phyloP scores from a whole-genome alignment of 1,140 invertebrate genomes.

The Zaprionus tsacasi region DNA sequence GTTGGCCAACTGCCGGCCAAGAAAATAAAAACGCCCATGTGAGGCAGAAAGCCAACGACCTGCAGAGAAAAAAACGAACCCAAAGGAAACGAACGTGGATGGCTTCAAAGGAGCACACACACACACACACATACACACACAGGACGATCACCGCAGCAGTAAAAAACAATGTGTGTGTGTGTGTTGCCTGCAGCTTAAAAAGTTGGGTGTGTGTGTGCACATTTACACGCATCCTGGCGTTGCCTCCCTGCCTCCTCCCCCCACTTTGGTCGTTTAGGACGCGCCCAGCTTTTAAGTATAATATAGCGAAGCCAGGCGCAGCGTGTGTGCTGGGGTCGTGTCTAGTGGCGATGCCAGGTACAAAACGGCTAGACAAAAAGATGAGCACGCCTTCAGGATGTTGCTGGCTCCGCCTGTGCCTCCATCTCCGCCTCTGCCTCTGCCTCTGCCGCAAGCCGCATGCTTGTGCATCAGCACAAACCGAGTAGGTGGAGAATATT shows the following conservation, averaged over 20 bases:
- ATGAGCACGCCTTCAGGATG: conserved; percentile 64
- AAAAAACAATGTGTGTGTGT: conserved; percentile 41
- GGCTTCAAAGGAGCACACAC: conserved; percentile 32
- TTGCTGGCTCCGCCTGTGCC: conserved; percentile 2
- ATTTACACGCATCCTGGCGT: conserved; percentile 50
- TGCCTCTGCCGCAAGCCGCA: conserved; percentile 5
- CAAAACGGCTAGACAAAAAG: conserved; percentile 75
- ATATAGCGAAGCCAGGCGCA: conserved; percentile 44
- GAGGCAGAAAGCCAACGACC: conserved; percentile 78
- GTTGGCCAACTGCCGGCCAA: conserved; percentile 60
- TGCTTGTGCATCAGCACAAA: conserved; percentile 50
- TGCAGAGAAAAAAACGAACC: conserved; percentile 24
- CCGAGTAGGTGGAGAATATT: conserved; percentile 74
- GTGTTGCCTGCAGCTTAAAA: conserved; percentile 69
- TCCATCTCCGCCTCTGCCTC: neutral
- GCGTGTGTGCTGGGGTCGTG: neutral
- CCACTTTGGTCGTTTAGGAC: conserved; percentile 21
- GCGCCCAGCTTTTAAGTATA: conserved; percentile 77
- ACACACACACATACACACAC: conserved; percentile 37
- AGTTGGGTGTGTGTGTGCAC: conserved; percentile 52
- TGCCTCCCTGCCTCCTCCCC: conserved; percentile 3
- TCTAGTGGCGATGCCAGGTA: conserved; percentile 55
- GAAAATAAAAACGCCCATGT: conserved; percentile 79
- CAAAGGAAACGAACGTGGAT: conserved; percentile 60
- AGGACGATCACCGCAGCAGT: conserved; percentile 57